Evolutionary conservation across 37 sponge, comb jelly and placozoan genomes (phyloP), one percentile per base, ranked within the genome.

Genomic region (Bolinopsis microptera): DNA sequence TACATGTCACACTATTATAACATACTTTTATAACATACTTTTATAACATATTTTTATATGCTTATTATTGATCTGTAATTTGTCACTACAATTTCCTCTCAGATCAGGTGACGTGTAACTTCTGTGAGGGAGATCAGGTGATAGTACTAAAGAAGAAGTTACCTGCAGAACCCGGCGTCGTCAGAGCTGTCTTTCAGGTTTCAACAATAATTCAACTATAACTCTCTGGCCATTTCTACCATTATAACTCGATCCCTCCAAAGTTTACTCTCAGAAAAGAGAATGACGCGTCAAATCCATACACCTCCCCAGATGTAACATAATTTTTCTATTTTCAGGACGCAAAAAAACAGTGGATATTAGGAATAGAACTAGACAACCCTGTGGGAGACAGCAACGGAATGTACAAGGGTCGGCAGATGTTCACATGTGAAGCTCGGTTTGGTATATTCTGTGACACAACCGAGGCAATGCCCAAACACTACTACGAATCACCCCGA

Each of bases 181-280:
- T 86, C 5, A 38, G 90, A 41, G 61, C 90, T 34, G 90, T 86
- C 61, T 86, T 86, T 27, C 90, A 86, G 90, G 90, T 86, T 30
- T 28, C 26, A 24, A 28, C 31, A 28, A 72, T n/a, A n/a, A n/a
- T n/a, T n/a, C n/a, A n/a, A n/a, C n/a, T n/a, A n/a, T n/a, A n/a
- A n/a, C n/a, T n/a, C n/a, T n/a, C n/a, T n/a, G n/a, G n/a, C n/a
- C n/a, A n/a, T n/a, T n/a, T n/a, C n/a, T n/a, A n/a, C n/a, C n/a
- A n/a, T n/a, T n/a, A n/a, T n/a, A n/a, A n/a, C n/a, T n/a, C n/a
- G n/a, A n/a, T n/a, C n/a, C n/a, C n/a, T n/a, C n/a, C n/a, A n/a
- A n/a, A n/a, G n/a, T n/a, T n/a, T n/a, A n/a, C n/a, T n/a, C n/a
- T n/a, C n/a, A n/a, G n/a, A n/a, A n/a, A n/a, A n/a, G n/a, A n/a